Percentiles rank a stretch among this genome's conserved stretches.
Conservation (phyloP, 2,888 invertebrate species). For the Ashinkailepas kermadecensis region DNA sequence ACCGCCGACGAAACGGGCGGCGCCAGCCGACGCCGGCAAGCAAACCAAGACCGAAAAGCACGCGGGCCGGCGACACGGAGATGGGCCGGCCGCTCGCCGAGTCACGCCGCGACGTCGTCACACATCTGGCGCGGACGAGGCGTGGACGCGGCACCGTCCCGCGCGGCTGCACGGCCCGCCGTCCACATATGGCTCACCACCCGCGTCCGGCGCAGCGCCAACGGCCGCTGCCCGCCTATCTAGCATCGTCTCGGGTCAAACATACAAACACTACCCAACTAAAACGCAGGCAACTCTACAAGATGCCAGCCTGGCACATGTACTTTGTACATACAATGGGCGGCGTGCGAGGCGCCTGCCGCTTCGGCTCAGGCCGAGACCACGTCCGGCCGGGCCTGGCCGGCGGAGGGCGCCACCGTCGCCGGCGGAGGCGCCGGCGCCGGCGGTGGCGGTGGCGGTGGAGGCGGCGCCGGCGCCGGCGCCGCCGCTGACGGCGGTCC, state of each 20-base stretch:
- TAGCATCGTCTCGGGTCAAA: neutral
- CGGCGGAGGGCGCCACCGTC: conserved; percentile 3
- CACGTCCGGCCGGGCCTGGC: conserved; percentile 2
- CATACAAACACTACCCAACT: neutral
- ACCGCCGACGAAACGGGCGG: too few species aligned
- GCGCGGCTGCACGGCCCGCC: too few species aligned
- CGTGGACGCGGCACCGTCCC: too few species aligned
- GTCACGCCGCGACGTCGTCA: too few species aligned
- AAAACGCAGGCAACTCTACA: neutral
- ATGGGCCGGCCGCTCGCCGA: neutral
- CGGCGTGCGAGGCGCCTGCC: neutral
- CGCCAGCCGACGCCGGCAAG: neutral
- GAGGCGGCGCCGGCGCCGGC: neutral
- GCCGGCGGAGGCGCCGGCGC: conserved; percentile 3
- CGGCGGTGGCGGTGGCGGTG: neutral
- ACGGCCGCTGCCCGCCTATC: too few species aligned
- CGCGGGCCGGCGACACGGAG: neutral
- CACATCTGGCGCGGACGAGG: too few species aligned
- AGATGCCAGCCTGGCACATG: conserved; percentile 1
- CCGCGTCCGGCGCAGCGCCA: too few species aligned
- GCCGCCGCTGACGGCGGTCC: conserved; percentile 10
- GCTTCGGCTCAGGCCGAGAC: neutral
- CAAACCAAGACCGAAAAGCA: neutral
- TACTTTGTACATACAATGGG: conserved; percentile 6
- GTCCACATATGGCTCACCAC: too few species aligned